phyloP scores from a whole-genome alignment of 2,113 vertebrate genomes.

The Rhinolophus sinicus region DNA sequence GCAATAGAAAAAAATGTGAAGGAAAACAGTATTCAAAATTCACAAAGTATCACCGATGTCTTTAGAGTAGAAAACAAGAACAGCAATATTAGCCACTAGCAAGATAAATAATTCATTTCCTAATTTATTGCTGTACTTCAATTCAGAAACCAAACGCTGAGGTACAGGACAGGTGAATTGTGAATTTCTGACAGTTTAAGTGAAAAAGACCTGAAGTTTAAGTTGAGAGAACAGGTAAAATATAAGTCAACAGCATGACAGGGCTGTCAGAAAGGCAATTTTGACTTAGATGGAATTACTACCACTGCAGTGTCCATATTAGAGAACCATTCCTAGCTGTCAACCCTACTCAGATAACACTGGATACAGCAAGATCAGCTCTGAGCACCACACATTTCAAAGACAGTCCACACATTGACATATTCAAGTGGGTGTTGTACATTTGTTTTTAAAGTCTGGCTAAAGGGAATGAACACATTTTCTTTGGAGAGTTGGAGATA shows the following conservation, averaged over 20 bases:
- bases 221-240: slow-evolving; percentile 4
- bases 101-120: slow-evolving; percentile 62
- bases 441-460: background rate
- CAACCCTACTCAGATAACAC: background rate
- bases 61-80: slow-evolving; percentile 30
- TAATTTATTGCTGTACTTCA: slow-evolving; percentile 56
- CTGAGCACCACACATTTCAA: background rate
- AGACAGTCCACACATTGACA: background rate
- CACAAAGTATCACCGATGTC: background rate
- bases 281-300: slow-evolving; percentile 44
- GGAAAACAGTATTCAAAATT: background rate
- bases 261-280: slow-evolving; percentile 32
- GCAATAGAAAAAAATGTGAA: background rate
- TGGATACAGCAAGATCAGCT: background rate
- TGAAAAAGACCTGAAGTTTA: slow-evolving; percentile 24
- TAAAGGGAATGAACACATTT: background rate
- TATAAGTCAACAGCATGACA: background rate
- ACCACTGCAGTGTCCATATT: background rate
- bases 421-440: background rate
- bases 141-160: slow-evolving; percentile 41
- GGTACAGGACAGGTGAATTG: background rate
- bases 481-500: background rate
- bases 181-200: slow-evolving; percentile 36
- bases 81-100: background rate
- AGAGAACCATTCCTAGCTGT: background rate